Base-by-base conservation (phyloP, 1,140 invertebrate species). In the Eueides isabella region DNA sequence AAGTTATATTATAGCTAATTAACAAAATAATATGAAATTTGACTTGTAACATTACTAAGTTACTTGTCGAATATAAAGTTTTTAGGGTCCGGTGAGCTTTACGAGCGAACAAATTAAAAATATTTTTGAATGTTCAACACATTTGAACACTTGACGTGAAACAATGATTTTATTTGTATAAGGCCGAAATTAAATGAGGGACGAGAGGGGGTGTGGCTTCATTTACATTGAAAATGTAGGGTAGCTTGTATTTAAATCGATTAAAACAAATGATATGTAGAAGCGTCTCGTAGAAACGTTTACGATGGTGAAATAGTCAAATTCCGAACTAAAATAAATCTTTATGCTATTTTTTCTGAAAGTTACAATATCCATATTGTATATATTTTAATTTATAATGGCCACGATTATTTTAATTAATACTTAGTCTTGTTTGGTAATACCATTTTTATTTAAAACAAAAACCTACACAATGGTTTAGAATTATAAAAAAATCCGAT, bases 211-310 rank as follows among this genome's bases (percentile, higher is more conserved):
- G 44, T 67, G 71, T 61, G 44, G 30, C 64, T 64, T 71, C 19
- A 72, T 72, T 72, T 72, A 72, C 64, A 72, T 72, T 35, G 71
- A 67, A 72, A 72, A 65, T 64, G 67, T 29, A 55, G 38, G 65
- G 38, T 12, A 19, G 41, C 26, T 44, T 44, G 41, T 44, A 48
- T 48, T 48, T 29, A 1, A 30, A 30, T 48, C 44, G 41, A 55
- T 68, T 68, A 38, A 48, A 44, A 61, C 67, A 33, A 68, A 30
- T 61, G 44, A 63, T 70, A 62, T 72, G 61, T 48, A 48, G 41
- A 48, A n/a, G 7, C n/a, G 41, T 66, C 73, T 67, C 63, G 31
- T 63, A 44, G 55, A 64, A 29, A 66, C 67, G 64, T 11, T 44
- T n/a, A 16, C 5, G 41, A n/a, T 44, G 2, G 41, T n/a, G n/a